A percentile compares a stretch with the other conserved stretches of the same genome.
Evolutionary conservation across 2,888 invertebrate genomes (phyloP).

Genomic region (Drosophila koepferae): DNA sequence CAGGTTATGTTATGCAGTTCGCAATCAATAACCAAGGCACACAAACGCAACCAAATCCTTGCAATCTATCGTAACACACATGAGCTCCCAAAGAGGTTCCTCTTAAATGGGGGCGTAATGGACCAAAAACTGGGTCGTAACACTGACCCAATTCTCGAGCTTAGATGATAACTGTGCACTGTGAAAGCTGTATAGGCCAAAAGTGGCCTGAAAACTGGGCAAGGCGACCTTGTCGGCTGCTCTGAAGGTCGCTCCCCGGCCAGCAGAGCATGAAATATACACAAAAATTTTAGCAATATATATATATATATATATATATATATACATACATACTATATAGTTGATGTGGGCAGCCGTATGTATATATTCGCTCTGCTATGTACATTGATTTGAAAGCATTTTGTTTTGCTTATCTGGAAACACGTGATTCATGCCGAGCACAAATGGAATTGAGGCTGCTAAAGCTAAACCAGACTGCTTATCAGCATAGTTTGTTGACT

Average conservation of each 20-base stretch:
- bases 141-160: conserved; percentile 69
- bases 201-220: conserved; percentile 15
- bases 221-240: conserved; percentile 46
- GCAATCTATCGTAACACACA: conserved; percentile 20
- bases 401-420: conserved; percentile 23
- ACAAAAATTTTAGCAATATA: conserved; percentile 12
- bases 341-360: neutral
- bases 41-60: conserved; percentile 1
- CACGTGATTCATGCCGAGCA: conserved; percentile 36
- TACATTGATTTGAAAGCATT: conserved; percentile 19
- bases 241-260: conserved; percentile 47
- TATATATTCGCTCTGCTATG: neutral
- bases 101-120: neutral
- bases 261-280: conserved; percentile 39
- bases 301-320: neutral
- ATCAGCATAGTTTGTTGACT: conserved; percentile 9
- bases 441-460: neutral
- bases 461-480: conserved; percentile 19
- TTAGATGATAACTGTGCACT: conserved; percentile 18
- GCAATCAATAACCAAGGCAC: conserved; percentile 26
- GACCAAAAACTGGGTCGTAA: conserved; percentile 71
- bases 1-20: conserved; percentile 33
- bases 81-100: neutral
- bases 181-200: conserved; percentile 24
- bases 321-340: neutral